Base-by-base conservation (phyloP, 2,888 invertebrate species). In the Lysandra bellargus region DNA sequence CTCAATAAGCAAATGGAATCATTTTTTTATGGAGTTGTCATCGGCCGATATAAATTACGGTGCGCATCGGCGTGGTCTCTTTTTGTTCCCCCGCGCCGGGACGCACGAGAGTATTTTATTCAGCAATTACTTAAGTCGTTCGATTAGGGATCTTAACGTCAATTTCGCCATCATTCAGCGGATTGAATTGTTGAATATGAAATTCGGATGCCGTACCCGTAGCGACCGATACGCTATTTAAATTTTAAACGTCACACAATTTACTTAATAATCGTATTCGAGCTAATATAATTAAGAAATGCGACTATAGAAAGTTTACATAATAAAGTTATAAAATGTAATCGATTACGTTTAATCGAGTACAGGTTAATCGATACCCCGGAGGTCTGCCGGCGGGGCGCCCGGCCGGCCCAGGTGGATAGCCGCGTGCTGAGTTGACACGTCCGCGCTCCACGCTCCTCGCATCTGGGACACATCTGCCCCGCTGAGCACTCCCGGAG, bases 1-100 rank as follows among this genome's bases (percentile, higher is more conserved):
- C 92, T 93, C 93, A 93, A 94, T 94, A 94, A 94, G 92, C 94
- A 94, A 94, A 94, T 94, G 94, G 92, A 93, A 94, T 93, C 91
- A 93, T 93, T 94, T 94, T 93, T 93, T 94, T 94, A 94, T 94
- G 94, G 91, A 94, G 92, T 90, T 93, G 94, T 94, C 94, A 93
- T 93, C 94, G 88, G 88, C 88, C 88, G 91, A 92, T 92, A 94
- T 94, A 94, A 94, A 93, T 94, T 91, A 92, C 91, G 85, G 84
- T 79, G 87, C 87, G 87, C 89, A 88, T 87, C 86, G 88, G 87
- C 84, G 87, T 85, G 83, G 86, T 83, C 84, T 83, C 86, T 90
- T 93, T 93, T 93, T 93, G 88, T 87, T 89, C 91, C 88, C 93
- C 92, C 57, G 57, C 57, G 12, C 57, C 57, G 57, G 57, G 90